These are phyloP conservation scores for Phocides pigmalion DNA, from an alignment of 1,140 invertebrate genomes.

Conservation along the genomic window DNA sequence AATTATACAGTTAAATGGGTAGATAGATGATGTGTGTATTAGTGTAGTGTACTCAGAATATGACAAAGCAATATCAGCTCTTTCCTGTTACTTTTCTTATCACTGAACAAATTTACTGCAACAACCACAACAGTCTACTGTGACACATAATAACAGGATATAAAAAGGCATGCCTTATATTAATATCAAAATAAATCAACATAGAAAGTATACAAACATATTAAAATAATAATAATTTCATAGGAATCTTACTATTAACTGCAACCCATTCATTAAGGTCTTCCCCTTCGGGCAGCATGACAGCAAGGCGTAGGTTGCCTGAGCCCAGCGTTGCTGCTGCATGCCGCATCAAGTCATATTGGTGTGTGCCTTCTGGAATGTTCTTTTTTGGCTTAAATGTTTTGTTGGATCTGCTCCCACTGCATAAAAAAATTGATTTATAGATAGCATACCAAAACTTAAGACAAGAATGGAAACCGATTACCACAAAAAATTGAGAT, in stretches of 20 bases:
- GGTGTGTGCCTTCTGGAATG: constrained; percentile 99
- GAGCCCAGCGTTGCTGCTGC: constrained; percentile 98
- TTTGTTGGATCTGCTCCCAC: constrained; percentile 95
- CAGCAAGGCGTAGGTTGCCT: constrained; percentile 97
- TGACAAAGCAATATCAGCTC: neutral
- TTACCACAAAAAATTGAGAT: too few species aligned
- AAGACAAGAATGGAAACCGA: too few species aligned
- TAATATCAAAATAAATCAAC: too few species aligned
- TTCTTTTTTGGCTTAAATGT: constrained; percentile 99
- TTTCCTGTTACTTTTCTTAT: constrained; percentile 14
- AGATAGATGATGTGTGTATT: too few species aligned
- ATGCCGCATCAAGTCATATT: constrained; percentile 99
- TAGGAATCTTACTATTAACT: constrained; percentile 94
- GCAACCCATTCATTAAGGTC: constrained; percentile 99
- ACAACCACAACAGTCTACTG: neutral
- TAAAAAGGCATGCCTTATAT: too few species aligned
- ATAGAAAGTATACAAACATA: too few species aligned
- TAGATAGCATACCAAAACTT: neutral
- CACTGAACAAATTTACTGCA: neutral
- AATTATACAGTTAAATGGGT: too few species aligned
- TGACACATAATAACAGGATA: too few species aligned
- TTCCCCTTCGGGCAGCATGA: constrained; percentile 98
- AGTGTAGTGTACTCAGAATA: neutral
- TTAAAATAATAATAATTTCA: too few species aligned
- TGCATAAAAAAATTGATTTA: constrained; percentile 67